These are phyloP conservation scores for Drosophila hawaiiensis DNA, from an alignment of 2,888 invertebrate genomes.

Conservation along the genomic window DNA sequence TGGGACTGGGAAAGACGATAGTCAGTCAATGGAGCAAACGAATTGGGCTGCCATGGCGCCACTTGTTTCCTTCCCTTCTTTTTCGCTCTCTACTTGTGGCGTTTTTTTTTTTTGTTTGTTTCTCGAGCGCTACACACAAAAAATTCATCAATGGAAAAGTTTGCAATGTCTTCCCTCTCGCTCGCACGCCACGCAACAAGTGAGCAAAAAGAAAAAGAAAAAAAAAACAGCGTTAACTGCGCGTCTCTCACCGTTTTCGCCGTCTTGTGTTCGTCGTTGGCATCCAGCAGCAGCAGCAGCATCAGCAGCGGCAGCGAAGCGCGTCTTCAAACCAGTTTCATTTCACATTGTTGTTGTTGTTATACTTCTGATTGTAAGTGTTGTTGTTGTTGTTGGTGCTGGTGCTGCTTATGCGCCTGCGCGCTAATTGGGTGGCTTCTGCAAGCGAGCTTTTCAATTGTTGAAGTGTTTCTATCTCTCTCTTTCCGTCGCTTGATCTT, in stretches of 20 bases:
- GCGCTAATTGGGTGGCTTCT: slow-evolving; percentile 71
- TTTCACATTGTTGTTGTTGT: slow-evolving; percentile 28
- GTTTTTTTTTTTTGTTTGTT: background rate
- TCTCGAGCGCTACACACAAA: slow-evolving; percentile 7
- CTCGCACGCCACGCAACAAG: slow-evolving; percentile 60
- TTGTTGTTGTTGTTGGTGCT: slow-evolving; percentile 41
- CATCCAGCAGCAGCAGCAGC: slow-evolving; percentile 14
- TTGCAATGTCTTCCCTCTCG: slow-evolving; percentile 67
- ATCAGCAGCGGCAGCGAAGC: slow-evolving; percentile 28
- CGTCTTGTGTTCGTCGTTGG: slow-evolving; percentile 22
- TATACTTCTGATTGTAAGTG: slow-evolving; percentile 25
- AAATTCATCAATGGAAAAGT: slow-evolving; percentile 80
- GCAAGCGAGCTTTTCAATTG: slow-evolving; percentile 45
- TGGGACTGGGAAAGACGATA: background rate
- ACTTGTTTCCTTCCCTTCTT: background rate
- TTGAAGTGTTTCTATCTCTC: slow-evolving; percentile 16
- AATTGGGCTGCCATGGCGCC: slow-evolving; percentile 5
- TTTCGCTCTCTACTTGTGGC: too few relatives aligned
- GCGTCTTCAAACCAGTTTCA: slow-evolving; percentile 69
- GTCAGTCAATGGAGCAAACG: slow-evolving; percentile 40
- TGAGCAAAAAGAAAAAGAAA: slow-evolving; percentile 46
- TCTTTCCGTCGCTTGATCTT: slow-evolving; percentile 4
- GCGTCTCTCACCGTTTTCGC: slow-evolving; percentile 18
- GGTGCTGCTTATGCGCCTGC: slow-evolving; percentile 60
- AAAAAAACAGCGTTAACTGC: slow-evolving; percentile 11